Evolutionary conservation across 2,113 vertebrate species (phyloP).

Genomic region (Ondatra zibethicus): DNA sequence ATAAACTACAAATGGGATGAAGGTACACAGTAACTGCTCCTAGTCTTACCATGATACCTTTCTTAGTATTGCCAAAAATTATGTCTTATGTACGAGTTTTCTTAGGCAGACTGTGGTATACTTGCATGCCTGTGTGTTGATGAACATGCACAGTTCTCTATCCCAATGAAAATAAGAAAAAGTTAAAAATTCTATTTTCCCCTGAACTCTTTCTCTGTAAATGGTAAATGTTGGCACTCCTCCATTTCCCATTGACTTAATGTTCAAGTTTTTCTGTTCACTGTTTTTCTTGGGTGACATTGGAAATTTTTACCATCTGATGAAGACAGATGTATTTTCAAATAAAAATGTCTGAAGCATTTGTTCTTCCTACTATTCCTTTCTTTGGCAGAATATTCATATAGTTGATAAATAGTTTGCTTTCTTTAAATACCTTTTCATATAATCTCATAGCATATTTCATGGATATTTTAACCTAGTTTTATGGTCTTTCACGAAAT

Average conservation of each 20-base stretch:
- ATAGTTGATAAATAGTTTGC: slow-evolving; percentile 83
- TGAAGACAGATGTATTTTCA: slow-evolving; percentile 84
- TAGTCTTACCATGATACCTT: not conserved
- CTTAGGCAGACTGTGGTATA: slow-evolving; percentile 34
- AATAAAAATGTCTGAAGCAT: slow-evolving; percentile 82
- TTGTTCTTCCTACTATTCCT: slow-evolving; percentile 81
- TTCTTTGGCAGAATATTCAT: slow-evolving; percentile 83
- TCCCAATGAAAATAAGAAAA: slow-evolving; percentile 68
- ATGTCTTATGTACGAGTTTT: not conserved
- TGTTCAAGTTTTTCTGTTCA: slow-evolving; percentile 76
- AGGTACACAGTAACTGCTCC: not conserved
- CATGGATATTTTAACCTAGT: slow-evolving; percentile 81
- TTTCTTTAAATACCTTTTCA: slow-evolving; percentile 82
- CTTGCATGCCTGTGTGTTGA: slow-evolving; percentile 36
- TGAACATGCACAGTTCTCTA: slow-evolving; percentile 51
- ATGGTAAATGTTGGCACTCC: slow-evolving; percentile 67
- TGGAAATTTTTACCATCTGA: slow-evolving; percentile 83
- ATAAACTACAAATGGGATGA: not conserved
- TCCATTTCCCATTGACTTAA: slow-evolving; percentile 79
- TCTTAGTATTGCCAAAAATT: slow-evolving; percentile 5
- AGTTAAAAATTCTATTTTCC: slow-evolving; percentile 71
- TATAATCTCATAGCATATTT: slow-evolving; percentile 78
- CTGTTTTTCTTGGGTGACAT: slow-evolving; percentile 82
- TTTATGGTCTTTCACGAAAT: slow-evolving; percentile 79
- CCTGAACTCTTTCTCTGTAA: slow-evolving; percentile 73